phyloP scores from a whole-genome alignment of 2,888 invertebrate species.

The Branchipolynoe longqiensis region DNA sequence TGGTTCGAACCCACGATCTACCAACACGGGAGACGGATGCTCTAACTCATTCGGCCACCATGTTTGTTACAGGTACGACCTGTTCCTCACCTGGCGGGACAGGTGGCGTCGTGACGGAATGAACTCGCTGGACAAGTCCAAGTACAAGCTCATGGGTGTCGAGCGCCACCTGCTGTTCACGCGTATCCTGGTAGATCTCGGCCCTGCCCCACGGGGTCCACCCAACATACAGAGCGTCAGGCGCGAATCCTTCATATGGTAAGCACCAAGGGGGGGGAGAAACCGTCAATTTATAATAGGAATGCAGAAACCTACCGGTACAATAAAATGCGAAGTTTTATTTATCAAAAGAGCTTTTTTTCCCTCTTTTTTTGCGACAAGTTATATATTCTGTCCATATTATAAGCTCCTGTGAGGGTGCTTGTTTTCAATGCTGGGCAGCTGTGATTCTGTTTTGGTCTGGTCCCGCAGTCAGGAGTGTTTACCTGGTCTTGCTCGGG shows the following conservation, averaged over 20 bases:
- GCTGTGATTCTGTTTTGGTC: background rate
- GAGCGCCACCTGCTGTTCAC: slow-evolving; percentile 81
- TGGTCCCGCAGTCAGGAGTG: too few relatives aligned
- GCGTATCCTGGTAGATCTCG: slow-evolving; percentile 83
- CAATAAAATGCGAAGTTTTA: background rate
- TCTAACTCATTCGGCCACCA: too few relatives aligned
- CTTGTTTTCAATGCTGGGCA: too few relatives aligned
- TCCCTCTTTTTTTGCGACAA: background rate
- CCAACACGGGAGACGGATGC: too few relatives aligned
- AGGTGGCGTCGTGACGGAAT: slow-evolving; percentile 82
- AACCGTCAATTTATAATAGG: background rate
- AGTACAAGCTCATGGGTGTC: slow-evolving; percentile 80
- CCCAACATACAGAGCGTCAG: slow-evolving; percentile 67
- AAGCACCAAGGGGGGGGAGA: slow-evolving; percentile 59
- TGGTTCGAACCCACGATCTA: too few relatives aligned
- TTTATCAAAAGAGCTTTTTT: background rate
- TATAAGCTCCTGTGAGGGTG: too few relatives aligned
- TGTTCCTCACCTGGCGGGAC: slow-evolving; percentile 75
- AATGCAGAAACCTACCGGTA: background rate
- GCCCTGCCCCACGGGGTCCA: slow-evolving; percentile 77
- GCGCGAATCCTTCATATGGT: slow-evolving; percentile 72
- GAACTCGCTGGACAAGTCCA: slow-evolving; percentile 78
- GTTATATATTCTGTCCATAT: background rate
- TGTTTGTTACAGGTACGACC: slow-evolving; percentile 70
- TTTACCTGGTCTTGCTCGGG: too few relatives aligned